Base-by-base conservation (phyloP, 2,113 vertebrate genomes). In the Gila orcuttii region DNA sequence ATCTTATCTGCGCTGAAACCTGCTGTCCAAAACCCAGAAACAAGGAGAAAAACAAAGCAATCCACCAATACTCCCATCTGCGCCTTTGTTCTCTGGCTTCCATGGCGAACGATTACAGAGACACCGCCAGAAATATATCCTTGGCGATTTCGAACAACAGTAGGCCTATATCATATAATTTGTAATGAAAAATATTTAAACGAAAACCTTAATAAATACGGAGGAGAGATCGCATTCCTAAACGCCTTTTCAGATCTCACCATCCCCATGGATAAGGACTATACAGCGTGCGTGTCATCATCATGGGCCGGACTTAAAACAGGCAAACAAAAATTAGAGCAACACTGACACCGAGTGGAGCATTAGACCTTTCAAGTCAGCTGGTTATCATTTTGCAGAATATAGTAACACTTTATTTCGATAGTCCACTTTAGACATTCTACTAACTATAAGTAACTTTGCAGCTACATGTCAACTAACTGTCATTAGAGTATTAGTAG, bases 1-100 rank as follows among this genome's bases (percentile, higher is more conserved):
- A 95, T 87, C 91, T 91, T 10, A 94, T 91, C 85, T 95, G 93
- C 66, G 90, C 89, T 25, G 87, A 86, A 76, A 88, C 62, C 47
- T 2, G 42, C 50, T 89, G 82, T 23, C 85, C 17, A 19, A 78
- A 90, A 57, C 66, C 55, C 55, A 93, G 45, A 69, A 91, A 57
- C 6, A 93, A 47, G 79, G 52, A 89, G 23, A 92, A 50, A 39
- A 57, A 47, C 42, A 92, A 3, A 42, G 52, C 68, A 17, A 91
- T 11, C 83, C 74, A 92, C 86, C 78, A 91, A 6, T 5, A 62
- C n/a, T 79, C 82, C 47, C 33, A 60, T 87, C 75, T 78, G 76
- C 75, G 47, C 45, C 91, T 93, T 92, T 93, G 93, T 93, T 88
- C 80, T 89, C 79, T 45, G 28, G 31, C 2, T 87, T 50, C 90